Conservation (phyloP, 2,113 vertebrate genomes). For the Sinocyclocheilus anshuiensis region DNA sequence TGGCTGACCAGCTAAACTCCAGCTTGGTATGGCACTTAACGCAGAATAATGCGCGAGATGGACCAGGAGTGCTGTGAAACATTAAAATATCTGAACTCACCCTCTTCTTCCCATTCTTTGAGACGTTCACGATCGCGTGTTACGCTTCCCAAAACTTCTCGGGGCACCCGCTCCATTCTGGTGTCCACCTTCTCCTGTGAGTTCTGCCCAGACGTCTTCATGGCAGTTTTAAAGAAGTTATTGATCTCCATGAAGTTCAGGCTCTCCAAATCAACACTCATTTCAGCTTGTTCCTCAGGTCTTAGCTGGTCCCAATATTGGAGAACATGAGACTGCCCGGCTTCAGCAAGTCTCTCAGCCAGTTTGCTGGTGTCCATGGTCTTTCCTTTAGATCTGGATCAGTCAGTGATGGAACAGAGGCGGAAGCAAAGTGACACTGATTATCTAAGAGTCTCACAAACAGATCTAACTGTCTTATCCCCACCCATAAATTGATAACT, state of each 20-base stretch:
- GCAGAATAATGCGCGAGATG: not conserved
- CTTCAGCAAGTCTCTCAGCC: conserved; percentile 67
- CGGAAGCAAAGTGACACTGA: conserved; percentile 12
- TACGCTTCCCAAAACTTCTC: conserved; percentile 86
- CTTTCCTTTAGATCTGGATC: conserved; percentile 30
- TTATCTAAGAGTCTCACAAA: not conserved
- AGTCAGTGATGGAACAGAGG: not conserved
- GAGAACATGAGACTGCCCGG: conserved; percentile 84
- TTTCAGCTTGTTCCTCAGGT: conserved; percentile 68
- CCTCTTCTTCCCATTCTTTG: conserved; percentile 83
- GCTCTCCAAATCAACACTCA: conserved; percentile 75
- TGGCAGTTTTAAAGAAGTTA: conserved; percentile 82
- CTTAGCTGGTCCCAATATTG: conserved; percentile 83
- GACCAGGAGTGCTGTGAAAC: not conserved
- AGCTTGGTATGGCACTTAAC: not conserved
- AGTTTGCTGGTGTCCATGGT: conserved; percentile 61
- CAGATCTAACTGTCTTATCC: not conserved
- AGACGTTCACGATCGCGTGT: conserved; percentile 80
- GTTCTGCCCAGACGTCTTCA: conserved; percentile 67
- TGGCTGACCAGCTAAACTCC: not conserved
- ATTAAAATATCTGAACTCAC: conserved; percentile 67
- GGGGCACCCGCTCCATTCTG: conserved; percentile 87
- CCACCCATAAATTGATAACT: conserved; percentile 38
- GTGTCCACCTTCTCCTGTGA: conserved; percentile 79
- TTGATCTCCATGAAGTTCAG: conserved; percentile 85